These are phyloP conservation scores for Podotricha telesiphe DNA, from an alignment of 2,888 invertebrate genomes.

Conservation along the genomic window DNA sequence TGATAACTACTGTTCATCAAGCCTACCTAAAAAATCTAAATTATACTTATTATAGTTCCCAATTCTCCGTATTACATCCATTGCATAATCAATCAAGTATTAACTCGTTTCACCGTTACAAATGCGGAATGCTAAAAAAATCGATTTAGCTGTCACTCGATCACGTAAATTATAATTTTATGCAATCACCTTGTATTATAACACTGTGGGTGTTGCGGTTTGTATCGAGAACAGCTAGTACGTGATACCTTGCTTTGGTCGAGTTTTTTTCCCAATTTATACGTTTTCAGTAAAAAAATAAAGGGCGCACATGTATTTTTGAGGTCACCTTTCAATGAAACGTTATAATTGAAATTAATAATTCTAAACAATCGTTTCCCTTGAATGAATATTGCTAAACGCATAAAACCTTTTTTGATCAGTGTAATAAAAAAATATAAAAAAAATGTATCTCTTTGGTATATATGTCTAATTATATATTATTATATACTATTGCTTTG, in stretches of 20 bases:
- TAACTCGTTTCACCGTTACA: constrained; percentile 42
- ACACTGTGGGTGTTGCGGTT: constrained; percentile 77
- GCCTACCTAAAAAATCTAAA: background rate
- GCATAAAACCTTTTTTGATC: background rate
- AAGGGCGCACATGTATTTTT: constrained; percentile 54
- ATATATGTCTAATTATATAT: background rate
- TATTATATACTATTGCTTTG: background rate
- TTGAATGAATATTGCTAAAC: background rate
- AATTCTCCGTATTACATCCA: constrained; percentile 1
- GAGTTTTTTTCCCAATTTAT: constrained; percentile 63
- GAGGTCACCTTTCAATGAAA: constrained; percentile 38
- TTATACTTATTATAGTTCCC: background rate
- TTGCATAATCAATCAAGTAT: constrained; percentile 21
- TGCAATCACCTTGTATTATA: constrained; percentile 75
- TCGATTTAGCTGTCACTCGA: constrained; percentile 70
- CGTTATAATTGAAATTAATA: constrained; percentile 28
- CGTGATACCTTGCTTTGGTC: constrained; percentile 71
- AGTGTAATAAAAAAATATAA: background rate
- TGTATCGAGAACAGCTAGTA: constrained; percentile 69
- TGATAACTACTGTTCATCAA: background rate
- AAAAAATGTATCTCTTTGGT: background rate
- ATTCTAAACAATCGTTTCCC: background rate
- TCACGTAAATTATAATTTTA: constrained; percentile 77
- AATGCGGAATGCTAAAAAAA: constrained; percentile 51
- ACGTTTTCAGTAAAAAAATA: constrained; percentile 65